Evolutionary conservation across 2,113 vertebrate genomes (phyloP).

Genomic region (Plestiodon gilberti): DNA sequence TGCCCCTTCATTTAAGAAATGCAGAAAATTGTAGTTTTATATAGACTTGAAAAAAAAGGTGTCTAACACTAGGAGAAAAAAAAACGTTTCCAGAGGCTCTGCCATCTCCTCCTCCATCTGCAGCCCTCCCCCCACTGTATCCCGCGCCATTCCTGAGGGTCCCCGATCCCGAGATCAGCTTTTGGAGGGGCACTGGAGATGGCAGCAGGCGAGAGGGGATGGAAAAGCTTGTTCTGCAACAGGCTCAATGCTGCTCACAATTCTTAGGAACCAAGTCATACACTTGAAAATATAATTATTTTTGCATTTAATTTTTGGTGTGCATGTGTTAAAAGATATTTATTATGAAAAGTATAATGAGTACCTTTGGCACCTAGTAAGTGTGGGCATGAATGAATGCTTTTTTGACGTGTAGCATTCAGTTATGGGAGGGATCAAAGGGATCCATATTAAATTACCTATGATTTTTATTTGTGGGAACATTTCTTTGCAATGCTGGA

Average conservation of each 20-base stretch:
- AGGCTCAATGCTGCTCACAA: too few relatives aligned
- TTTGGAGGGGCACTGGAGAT: too few relatives aligned
- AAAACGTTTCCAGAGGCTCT: too few relatives aligned
- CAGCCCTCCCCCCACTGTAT: too few relatives aligned
- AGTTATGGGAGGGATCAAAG: conserved; percentile 10
- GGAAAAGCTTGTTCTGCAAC: too few relatives aligned
- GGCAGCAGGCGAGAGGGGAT: too few relatives aligned
- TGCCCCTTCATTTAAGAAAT: conserved; percentile 61
- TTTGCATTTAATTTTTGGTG: conserved; percentile 51
- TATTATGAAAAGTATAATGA: conserved; percentile 35
- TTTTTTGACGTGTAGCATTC: conserved; percentile 30
- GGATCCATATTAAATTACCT: conserved; percentile 31
- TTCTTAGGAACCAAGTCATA: too few relatives aligned
- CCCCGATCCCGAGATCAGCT: too few relatives aligned
- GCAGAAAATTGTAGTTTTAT: conserved; percentile 53
- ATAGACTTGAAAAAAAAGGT: conserved; percentile 40
- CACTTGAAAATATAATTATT: conserved; percentile 11
- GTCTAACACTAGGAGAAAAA: not conserved
- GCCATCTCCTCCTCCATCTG: too few relatives aligned
- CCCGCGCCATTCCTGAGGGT: too few relatives aligned
- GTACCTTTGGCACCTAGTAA: conserved; percentile 18
- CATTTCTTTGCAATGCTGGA: conserved; percentile 28
- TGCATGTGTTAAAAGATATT: conserved; percentile 31
- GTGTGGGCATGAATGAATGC: conserved; percentile 26
- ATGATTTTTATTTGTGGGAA: conserved; percentile 36